phyloP scores from a whole-genome alignment of 2,113 vertebrate species.

The Hucho hucho region DNA sequence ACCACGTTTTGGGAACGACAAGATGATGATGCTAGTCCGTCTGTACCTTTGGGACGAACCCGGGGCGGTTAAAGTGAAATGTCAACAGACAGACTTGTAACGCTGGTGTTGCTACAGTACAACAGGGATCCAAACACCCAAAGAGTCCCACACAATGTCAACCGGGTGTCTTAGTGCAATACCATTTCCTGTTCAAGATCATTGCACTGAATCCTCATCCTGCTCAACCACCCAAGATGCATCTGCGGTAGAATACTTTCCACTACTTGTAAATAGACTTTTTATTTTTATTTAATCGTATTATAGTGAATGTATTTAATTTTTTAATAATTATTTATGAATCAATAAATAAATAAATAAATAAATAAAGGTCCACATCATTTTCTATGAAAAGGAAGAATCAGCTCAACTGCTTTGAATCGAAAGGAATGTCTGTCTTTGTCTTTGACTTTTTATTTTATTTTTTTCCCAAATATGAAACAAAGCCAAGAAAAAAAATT shows the following conservation, averaged over 20 bases:
- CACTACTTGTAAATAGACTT: constrained; percentile 94
- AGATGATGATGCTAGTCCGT: constrained; percentile 51
- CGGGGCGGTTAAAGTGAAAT: constrained; percentile 70
- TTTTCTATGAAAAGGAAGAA: constrained; percentile 99
- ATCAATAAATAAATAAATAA: constrained; percentile 70
- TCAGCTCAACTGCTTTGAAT: constrained; percentile 98
- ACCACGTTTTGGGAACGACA: constrained; percentile 50
- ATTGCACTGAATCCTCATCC: constrained; percentile 97
- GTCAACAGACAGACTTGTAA: constrained; percentile 77
- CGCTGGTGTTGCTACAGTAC: constrained; percentile 82
- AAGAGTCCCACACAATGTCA: constrained; percentile 84
- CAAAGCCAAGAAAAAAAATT: constrained; percentile 91
- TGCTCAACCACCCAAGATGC: constrained; percentile 96
- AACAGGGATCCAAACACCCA: constrained; percentile 93
- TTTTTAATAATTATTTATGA: constrained; percentile 99
- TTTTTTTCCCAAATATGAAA: constrained; percentile 93
- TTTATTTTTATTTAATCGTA: constrained; percentile 93
- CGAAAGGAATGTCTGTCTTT: constrained; percentile 90
- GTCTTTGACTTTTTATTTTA: constrained; percentile 50
- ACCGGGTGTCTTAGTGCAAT: constrained; percentile 98
- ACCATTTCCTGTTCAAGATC: constrained; percentile 90
- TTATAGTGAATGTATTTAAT: constrained; percentile 99
- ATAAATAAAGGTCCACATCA: constrained; percentile 91
- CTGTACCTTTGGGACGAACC: constrained; percentile 59
- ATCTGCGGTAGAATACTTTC: constrained; percentile 89